Conservation (phyloP, 2,888 invertebrate genomes). For the Sinohyriopsis cumingii region DNA sequence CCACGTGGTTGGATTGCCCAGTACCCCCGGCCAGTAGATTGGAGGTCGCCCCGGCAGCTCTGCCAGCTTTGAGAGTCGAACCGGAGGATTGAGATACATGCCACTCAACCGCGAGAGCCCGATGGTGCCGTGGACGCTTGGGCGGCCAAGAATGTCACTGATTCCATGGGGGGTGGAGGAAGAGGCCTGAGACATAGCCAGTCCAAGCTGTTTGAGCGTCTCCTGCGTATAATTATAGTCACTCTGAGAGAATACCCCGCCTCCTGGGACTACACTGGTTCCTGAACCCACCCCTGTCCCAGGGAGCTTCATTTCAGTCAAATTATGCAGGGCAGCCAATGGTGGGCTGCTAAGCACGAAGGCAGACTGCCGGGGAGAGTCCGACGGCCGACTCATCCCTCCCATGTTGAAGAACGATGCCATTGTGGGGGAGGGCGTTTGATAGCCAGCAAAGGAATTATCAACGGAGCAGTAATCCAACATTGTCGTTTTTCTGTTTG, state of each 20-base stretch:
- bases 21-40: slow-evolving; percentile 95
- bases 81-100: slow-evolving; percentile 74
- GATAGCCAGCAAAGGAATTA: slow-evolving; percentile 39
- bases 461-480: slow-evolving; percentile 61
- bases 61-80: slow-evolving; percentile 68
- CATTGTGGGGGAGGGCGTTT: slow-evolving; percentile 54
- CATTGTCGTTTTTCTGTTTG: slow-evolving; percentile 34
- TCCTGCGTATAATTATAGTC: slow-evolving; percentile 45
- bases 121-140: slow-evolving; percentile 68
- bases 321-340: slow-evolving; percentile 88
- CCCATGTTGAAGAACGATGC: slow-evolving; percentile 50
- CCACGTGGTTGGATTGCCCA: slow-evolving; percentile 85
- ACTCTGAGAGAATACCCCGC: slow-evolving; percentile 18
- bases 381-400: slow-evolving; percentile 31
- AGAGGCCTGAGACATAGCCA: slow-evolving; percentile 46
- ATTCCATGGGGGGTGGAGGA: slow-evolving; percentile 91
- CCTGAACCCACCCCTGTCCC: slow-evolving; percentile 45
- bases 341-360: slow-evolving; percentile 81
- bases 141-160: slow-evolving; percentile 93
- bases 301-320: slow-evolving; percentile 87
- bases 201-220: slow-evolving; percentile 44
- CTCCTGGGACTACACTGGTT: slow-evolving; percentile 37
- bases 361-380: slow-evolving; percentile 51
- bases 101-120: slow-evolving; percentile 71
- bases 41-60: slow-evolving; percentile 71